These are phyloP conservation scores for Psittacula cyanocephala DNA, from an alignment of 2,113 vertebrate genomes.

Conservation along the genomic window DNA sequence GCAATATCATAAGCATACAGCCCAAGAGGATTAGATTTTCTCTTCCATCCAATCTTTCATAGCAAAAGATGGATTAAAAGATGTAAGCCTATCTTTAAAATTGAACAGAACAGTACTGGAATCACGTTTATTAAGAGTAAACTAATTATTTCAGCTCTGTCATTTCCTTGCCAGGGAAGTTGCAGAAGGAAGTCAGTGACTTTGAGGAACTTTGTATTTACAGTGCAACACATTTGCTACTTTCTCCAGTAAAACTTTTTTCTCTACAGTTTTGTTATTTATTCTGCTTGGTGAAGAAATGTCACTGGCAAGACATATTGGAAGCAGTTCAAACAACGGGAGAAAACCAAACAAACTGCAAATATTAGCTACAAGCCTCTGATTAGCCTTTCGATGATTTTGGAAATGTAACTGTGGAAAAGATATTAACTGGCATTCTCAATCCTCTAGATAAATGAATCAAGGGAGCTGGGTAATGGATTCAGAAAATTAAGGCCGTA, in stretches of 20 bases:
- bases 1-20: background rate
- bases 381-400: conserved; percentile 49
- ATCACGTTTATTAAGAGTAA: background rate
- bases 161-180: background rate
- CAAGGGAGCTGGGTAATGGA: conserved; percentile 24
- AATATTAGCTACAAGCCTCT: conserved; percentile 59
- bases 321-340: conserved; percentile 49
- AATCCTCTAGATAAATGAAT: conserved; percentile 33
- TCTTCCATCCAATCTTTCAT: background rate
- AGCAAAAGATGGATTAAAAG: background rate
- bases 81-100: background rate
- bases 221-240: background rate
- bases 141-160: background rate
- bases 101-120: background rate
- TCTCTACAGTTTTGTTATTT: conserved; percentile 31
- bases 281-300: conserved; percentile 42
- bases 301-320: conserved; percentile 37
- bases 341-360: conserved; percentile 46
- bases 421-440: conserved; percentile 49
- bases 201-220: conserved; percentile 7
- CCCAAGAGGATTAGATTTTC: background rate
- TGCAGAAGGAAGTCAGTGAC: background rate
- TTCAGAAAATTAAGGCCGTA: conserved; percentile 23
- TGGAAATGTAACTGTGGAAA: conserved; percentile 40
- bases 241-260: conserved; percentile 4